These are phyloP conservation scores for Hemiprocne comata DNA, from an alignment of 2,113 vertebrate species.

Conservation along the genomic window DNA sequence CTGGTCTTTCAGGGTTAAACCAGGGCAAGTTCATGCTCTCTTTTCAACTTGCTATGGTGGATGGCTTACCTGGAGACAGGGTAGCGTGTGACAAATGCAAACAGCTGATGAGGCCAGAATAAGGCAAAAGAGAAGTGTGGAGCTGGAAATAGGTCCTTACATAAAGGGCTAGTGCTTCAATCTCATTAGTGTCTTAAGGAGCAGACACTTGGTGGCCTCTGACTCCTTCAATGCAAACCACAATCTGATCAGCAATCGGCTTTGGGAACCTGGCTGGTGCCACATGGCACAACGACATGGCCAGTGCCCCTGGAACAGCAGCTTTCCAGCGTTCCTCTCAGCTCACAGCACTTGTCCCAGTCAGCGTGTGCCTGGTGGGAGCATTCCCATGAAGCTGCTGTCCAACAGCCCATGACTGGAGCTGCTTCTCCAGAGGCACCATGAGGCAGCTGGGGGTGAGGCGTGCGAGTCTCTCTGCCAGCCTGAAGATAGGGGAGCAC, in stretches of 20 bases:
- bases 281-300: neutral
- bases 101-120: neutral
- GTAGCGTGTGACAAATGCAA: neutral
- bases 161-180: slow-evolving; percentile 51
- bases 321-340: neutral
- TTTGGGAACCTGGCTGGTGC: slow-evolving; percentile 38
- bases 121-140: neutral
- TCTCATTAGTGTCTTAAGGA: slow-evolving; percentile 71
- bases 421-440: accelerated
- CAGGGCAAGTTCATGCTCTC: neutral
- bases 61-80: neutral
- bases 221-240: neutral
- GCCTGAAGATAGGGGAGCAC: slow-evolving; percentile 73
- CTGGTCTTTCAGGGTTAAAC: neutral
- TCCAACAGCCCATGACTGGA: accelerated
- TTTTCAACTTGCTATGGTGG: neutral
- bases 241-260: slow-evolving; percentile 36
- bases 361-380: accelerated
- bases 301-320: neutral
- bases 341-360: accelerated
- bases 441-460: slow-evolving; percentile 59
- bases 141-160: slow-evolving; percentile 56
- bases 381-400: neutral
- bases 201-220: neutral
- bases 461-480: slow-evolving; percentile 79